A percentile compares a stretch with the other conserved stretches of the same genome.
Conservation (phyloP, 2,888 invertebrate genomes). For the Conus canariensis region DNA sequence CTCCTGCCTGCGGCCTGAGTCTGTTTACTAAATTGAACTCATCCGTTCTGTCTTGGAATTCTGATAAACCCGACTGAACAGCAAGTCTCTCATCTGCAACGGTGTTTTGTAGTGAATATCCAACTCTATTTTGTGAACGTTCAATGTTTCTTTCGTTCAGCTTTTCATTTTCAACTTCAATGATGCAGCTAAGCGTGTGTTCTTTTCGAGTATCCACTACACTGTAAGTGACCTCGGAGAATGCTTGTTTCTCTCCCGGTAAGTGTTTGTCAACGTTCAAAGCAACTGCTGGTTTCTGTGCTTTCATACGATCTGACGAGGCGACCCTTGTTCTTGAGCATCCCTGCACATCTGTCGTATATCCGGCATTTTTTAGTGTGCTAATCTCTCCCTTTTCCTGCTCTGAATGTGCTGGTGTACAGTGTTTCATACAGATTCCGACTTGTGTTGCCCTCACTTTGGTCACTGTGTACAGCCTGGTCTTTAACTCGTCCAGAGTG, state of each 20-base stretch:
- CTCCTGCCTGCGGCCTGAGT: background rate
- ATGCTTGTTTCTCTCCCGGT: background rate
- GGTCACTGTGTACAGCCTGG: background rate
- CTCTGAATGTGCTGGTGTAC: background rate
- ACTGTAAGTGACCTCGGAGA: background rate
- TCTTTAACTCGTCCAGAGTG: background rate
- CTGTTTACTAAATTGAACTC: background rate
- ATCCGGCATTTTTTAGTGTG: background rate
- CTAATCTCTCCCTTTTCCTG: background rate
- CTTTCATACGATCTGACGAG: background rate
- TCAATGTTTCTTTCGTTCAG: background rate
- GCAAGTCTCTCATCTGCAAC: background rate
- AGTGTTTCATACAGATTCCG: background rate
- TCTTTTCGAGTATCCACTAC: background rate
- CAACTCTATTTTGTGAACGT: background rate
- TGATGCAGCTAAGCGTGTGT: slow-evolving; percentile 15
- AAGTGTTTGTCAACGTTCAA: background rate
- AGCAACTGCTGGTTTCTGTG: background rate
- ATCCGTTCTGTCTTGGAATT: background rate
- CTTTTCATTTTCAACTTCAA: background rate
- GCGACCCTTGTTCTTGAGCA: background rate
- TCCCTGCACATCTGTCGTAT: background rate
- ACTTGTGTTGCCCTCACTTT: background rate
- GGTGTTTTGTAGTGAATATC: background rate
- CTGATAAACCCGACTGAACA: background rate